phyloP scores from a whole-genome alignment of 2,797 vertebrate species.

The Tenualosa thibaudeaui region DNA sequence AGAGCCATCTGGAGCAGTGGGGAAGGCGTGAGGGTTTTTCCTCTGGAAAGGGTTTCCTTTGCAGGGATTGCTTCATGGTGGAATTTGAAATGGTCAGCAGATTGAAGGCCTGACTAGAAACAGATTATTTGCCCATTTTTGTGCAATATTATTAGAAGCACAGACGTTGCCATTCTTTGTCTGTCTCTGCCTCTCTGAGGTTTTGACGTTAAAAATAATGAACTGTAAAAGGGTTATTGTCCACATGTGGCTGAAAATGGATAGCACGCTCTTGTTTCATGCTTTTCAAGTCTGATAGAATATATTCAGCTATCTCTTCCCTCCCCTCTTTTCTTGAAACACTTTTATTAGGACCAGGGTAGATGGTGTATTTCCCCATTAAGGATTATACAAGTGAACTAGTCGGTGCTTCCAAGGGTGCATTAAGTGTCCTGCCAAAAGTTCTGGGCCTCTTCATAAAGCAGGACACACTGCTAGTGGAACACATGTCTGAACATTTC shows the following conservation, averaged over 20 bases:
- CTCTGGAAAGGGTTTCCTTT: conserved; percentile 34
- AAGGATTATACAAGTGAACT: neutral
- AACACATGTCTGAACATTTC: conserved; percentile 51
- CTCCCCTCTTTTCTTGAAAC: conserved; percentile 20
- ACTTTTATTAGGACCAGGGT: conserved; percentile 17
- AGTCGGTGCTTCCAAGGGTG: neutral
- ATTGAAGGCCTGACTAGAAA: conserved; percentile 29
- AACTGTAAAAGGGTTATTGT: conserved; percentile 11
- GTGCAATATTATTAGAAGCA: conserved; percentile 24
- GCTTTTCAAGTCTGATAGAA: neutral
- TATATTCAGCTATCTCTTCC: neutral
- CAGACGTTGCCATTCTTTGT: neutral
- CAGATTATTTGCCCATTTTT: conserved; percentile 21
- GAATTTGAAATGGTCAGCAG: conserved; percentile 49
- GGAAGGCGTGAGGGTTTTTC: conserved; percentile 26
- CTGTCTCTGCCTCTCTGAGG: neutral
- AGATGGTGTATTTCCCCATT: conserved; percentile 18
- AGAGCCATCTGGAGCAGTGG: conserved; percentile 40
- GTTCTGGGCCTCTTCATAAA: conserved; percentile 37
- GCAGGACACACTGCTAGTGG: conserved; percentile 34
- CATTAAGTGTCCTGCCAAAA: conserved; percentile 36
- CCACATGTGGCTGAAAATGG: conserved; percentile 11
- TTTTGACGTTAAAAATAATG: conserved; percentile 17
- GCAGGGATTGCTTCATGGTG: conserved; percentile 34
- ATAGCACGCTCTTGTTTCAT: neutral